Evolutionary conservation across 2,888 invertebrate species (phyloP), one percentile per base, ranked within the genome.

Genomic region (Phasia obesa): DNA sequence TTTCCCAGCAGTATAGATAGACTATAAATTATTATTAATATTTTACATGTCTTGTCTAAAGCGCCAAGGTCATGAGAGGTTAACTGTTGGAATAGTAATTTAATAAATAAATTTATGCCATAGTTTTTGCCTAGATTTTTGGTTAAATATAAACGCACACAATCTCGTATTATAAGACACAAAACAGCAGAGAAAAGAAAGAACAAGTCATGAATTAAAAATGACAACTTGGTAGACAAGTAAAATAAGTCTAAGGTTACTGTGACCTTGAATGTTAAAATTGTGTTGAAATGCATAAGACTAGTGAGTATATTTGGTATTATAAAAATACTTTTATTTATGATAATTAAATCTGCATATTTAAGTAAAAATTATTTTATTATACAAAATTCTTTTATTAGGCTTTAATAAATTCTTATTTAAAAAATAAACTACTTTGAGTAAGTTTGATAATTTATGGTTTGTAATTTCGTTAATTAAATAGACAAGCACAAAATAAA

Each of bases 401-500:
- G 25, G n/a, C n/a, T 44, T 44, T 13, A 44, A 9, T 11, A 44
- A 65, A 35, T 35, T 35, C 35, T 11, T 35, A 9, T 3, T 11
- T 11, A 13, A 13, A 23, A 21, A 5, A 35, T 23, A 51, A 5
- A n/a, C 17, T 13, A 38, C 44, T 42, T 42, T 19, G 44, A 38
- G 4, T 21, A 9, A 13, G 15, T 27, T 13, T 4, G 23, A 51
- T 71, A 71, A 79, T 83, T 79, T 75, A 83, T 79, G 44, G 55
- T 44, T 49, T 47, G 23, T 60, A 75, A 79, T 83, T 76, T 79
- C 79, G 5, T 76, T 79, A 83, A 83, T 79, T 75, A 75, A 60
- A 60, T 15, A 42, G 15, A n/a, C 15, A 42, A 42, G 38, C 2
- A 42, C 3, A 4, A 42, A n/a, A 1, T 42, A 42, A 3, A 15